Conservation (phyloP, 1,140 invertebrate genomes). For the Capitella teleta region DNA sequence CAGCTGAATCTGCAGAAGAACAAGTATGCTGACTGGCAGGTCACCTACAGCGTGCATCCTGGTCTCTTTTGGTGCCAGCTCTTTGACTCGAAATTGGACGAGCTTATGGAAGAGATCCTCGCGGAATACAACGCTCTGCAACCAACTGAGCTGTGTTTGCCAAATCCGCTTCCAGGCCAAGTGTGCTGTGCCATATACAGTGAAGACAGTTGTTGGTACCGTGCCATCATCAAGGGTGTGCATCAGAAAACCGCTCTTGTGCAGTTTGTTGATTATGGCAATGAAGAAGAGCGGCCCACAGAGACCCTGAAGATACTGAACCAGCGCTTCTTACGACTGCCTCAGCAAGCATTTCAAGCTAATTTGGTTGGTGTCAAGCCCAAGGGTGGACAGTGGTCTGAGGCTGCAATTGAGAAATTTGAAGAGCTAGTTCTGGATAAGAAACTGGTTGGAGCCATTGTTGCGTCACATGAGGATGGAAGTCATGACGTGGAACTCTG, state of each 20-base stretch:
- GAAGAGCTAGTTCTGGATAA: conserved; percentile 13
- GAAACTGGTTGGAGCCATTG: conserved; percentile 8
- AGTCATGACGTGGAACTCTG: neutral
- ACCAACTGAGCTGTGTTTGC: conserved; percentile 1
- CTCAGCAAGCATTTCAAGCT: neutral
- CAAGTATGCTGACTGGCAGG: conserved; percentile 2
- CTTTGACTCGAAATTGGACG: conserved; percentile 9
- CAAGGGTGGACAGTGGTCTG: conserved; percentile 1
- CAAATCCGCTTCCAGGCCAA: conserved; percentile 38
- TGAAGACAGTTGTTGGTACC: conserved; percentile 59
- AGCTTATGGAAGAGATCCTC: conserved; percentile 9
- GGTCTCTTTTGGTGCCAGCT: conserved; percentile 19
- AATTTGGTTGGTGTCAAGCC: neutral
- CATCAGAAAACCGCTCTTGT: conserved; percentile 2
- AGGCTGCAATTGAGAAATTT: conserved; percentile 9
- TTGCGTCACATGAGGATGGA: neutral
- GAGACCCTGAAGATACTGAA: conserved; percentile 3
- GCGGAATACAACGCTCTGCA: conserved; percentile 1
- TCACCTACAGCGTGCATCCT: conserved; percentile 16
- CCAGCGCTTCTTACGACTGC: neutral
- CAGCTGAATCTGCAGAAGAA: conserved; percentile 1
- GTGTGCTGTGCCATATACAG: conserved; percentile 63
- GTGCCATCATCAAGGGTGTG: conserved; percentile 49
- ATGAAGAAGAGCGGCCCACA: neutral
- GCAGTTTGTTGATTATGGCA: conserved; percentile 11